Conservation (phyloP, 2,797 vertebrate species). For the Lepidocolaptes lacrymiger region DNA sequence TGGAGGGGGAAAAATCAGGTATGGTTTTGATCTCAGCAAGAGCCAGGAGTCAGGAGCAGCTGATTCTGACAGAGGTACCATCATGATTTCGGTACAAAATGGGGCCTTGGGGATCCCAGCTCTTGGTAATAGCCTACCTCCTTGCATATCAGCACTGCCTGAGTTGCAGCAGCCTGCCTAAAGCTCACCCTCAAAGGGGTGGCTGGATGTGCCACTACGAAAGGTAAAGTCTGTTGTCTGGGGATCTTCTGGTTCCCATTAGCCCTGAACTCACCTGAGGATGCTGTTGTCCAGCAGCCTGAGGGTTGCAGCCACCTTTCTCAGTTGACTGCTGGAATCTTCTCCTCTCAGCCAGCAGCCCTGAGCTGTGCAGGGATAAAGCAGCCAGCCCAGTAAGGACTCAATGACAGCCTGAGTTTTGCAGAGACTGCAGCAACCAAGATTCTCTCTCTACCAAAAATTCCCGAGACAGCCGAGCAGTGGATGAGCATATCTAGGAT, state of each 20-base stretch:
- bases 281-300: neutral
- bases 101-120: neutral
- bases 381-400: neutral
- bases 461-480: neutral
- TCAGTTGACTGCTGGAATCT: neutral
- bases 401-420: neutral
- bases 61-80: neutral
- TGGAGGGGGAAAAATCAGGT: neutral
- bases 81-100: neutral
- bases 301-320: neutral
- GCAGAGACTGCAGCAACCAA: neutral
- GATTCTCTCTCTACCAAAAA: neutral
- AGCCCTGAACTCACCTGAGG: neutral
- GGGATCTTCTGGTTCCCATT: neutral
- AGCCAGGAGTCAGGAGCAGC: neutral
- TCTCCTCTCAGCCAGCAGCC: neutral
- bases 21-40: conserved; percentile 44
- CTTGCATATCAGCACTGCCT: neutral
- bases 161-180: neutral
- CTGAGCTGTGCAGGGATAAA: neutral
- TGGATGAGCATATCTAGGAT: neutral
- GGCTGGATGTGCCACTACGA: neutral
- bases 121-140: neutral
- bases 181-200: neutral
- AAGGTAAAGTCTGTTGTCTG: neutral